Percentiles rank a stretch among this genome's conserved stretches.
phyloP scores from a whole-genome alignment of 2,888 invertebrate species.

The Lacanobia wlatinum region DNA sequence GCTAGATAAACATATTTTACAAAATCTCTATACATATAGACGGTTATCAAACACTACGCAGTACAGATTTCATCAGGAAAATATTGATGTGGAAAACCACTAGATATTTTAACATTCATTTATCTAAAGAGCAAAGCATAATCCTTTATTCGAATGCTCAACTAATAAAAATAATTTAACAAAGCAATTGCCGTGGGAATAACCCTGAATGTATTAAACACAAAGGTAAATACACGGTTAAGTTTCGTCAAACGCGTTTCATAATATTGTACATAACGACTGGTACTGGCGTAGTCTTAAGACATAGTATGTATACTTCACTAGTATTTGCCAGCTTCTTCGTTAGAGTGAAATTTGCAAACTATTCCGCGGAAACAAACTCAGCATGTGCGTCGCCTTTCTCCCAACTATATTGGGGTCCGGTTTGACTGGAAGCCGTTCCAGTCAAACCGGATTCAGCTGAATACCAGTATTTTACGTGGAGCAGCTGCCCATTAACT shows the following conservation, averaged over 20 bases:
- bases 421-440: too few species aligned
- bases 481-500: too few species aligned
- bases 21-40: slow-evolving; percentile 52
- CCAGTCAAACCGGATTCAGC: too few species aligned
- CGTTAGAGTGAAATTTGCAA: background rate
- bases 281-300: slow-evolving; percentile 25
- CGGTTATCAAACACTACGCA: slow-evolving; percentile 52
- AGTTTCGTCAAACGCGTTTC: slow-evolving; percentile 4
- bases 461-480: too few species aligned
- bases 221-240: slow-evolving; percentile 1
- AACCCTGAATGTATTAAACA: slow-evolving; percentile 14
- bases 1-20: slow-evolving; percentile 61
- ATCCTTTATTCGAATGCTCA: slow-evolving; percentile 4
- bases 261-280: slow-evolving; percentile 17
- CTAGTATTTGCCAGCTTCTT: background rate
- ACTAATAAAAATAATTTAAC: slow-evolving; percentile 1
- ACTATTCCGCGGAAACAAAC: background rate
- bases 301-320: background rate
- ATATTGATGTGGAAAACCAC: background rate
- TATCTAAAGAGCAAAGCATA: slow-evolving; percentile 7
- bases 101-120: background rate
- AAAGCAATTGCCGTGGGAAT: slow-evolving; percentile 31
- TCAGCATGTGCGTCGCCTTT: too few species aligned
- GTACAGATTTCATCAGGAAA: background rate
- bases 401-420: too few species aligned